Percentiles rank a stretch among this genome's conserved stretches.
phyloP scores from a whole-genome alignment of 2,888 invertebrate genomes.

The Diaphora mendica region DNA sequence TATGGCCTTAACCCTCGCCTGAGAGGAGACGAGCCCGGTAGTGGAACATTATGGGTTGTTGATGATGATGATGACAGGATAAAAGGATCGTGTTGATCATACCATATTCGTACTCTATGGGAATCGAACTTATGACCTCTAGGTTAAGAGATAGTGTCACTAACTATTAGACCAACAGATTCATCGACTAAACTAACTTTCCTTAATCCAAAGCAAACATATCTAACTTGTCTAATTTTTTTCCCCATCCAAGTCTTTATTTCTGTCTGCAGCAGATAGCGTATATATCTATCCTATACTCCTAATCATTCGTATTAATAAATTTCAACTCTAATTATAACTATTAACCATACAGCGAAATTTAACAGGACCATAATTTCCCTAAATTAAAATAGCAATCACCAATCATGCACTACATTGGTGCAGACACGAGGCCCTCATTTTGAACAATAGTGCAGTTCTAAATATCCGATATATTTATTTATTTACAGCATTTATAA shows the following conservation, averaged over 20 bases:
- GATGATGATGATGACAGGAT: too few relatives aligned
- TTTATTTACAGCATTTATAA: slow-evolving; percentile 86
- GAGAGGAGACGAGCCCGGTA: too few relatives aligned
- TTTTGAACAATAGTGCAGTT: slow-evolving; percentile 78
- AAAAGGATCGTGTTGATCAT: too few relatives aligned
- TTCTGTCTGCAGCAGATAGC: not conserved
- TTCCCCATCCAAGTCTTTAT: not conserved
- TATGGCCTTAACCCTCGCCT: too few relatives aligned
- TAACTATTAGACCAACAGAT: too few relatives aligned
- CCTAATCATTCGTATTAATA: not conserved
- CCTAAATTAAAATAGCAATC: slow-evolving; percentile 42
- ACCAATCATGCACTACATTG: slow-evolving; percentile 54
- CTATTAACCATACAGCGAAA: slow-evolving; percentile 1
- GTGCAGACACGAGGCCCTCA: slow-evolving; percentile 65
- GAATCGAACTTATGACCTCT: too few relatives aligned
- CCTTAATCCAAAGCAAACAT: too few relatives aligned
- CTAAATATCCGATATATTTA: slow-evolving; percentile 84
- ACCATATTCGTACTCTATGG: too few relatives aligned
- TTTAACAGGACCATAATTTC: slow-evolving; percentile 27
- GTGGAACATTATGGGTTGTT: too few relatives aligned
- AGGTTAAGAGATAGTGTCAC: too few relatives aligned
- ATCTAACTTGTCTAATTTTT: too few relatives aligned
- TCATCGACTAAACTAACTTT: too few relatives aligned
- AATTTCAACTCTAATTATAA: not conserved
- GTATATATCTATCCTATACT: not conserved